Evolutionary conservation across 2,797 vertebrate genomes (phyloP).

Genomic region (Choloepus didactylus): DNA sequence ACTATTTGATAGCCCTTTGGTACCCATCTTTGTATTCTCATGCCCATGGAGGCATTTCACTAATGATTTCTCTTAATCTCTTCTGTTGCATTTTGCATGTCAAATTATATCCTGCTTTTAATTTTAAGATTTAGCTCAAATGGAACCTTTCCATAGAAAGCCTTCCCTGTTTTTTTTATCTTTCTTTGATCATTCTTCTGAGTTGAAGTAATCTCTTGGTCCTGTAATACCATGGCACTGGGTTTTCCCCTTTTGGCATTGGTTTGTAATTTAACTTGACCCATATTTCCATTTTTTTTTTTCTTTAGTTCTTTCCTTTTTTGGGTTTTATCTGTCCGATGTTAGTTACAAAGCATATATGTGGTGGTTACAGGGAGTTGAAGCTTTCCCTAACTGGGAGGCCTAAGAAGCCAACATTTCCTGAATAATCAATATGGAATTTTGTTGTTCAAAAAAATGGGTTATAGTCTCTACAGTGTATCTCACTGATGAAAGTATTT

Average conservation of each 20-base stretch:
- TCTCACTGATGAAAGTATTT: not conserved
- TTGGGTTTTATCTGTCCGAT: not conserved
- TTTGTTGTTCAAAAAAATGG: not conserved
- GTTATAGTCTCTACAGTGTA: not conserved
- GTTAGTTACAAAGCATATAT: not conserved
- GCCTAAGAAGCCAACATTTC: not conserved
- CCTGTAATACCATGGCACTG: not conserved
- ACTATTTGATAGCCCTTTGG: not conserved
- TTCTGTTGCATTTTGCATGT: slow-evolving; percentile 31
- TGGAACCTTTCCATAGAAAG: not conserved
- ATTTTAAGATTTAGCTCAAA: not conserved
- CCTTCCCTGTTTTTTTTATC: not conserved
- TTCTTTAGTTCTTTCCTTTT: not conserved
- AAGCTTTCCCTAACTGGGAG: not conserved
- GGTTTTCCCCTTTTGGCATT: not conserved
- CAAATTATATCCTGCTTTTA: slow-evolving; percentile 5
- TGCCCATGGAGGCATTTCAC: not conserved
- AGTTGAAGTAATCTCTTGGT: not conserved
- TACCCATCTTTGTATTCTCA: not conserved
- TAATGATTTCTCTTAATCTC: not conserved
- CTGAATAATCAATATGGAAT: not conserved
- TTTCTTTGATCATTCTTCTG: not conserved
- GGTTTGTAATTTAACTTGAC: slow-evolving; percentile 19
- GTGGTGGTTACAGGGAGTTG: not conserved
- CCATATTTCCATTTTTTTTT: not conserved